These are phyloP conservation scores for Oryzias melastigma DNA, from an alignment of 2,113 vertebrate species.

Conservation along the genomic window DNA sequence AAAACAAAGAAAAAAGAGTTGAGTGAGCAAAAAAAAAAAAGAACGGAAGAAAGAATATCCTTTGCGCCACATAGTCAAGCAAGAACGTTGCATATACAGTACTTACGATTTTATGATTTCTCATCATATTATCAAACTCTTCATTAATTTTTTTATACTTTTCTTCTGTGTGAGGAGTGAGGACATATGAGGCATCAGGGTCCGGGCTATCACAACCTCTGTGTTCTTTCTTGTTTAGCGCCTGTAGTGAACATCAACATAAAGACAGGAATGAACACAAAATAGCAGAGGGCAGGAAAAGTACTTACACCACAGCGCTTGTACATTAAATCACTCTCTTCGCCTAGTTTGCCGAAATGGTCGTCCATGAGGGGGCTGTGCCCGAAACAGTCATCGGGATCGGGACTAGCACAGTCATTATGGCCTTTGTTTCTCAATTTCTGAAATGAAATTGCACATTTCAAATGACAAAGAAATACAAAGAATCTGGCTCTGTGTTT, in stretches of 20 bases:
- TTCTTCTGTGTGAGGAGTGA: constrained; percentile 99
- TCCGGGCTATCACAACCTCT: constrained; percentile 99
- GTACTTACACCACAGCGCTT: constrained; percentile 99
- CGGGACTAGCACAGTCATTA: constrained; percentile 99
- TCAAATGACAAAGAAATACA: constrained; percentile 79
- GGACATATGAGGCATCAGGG: constrained; percentile 98
- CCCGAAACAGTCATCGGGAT: constrained; percentile 99
- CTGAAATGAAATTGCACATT: constrained; percentile 99
- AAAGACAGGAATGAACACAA: constrained; percentile 98
- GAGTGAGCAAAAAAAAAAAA: constrained; percentile 50
- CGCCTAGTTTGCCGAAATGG: constrained; percentile 99
- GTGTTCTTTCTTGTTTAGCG: constrained; percentile 99
- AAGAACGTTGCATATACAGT: constrained; percentile 77
- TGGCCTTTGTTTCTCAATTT: constrained; percentile 99
- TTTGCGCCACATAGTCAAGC: constrained; percentile 81
- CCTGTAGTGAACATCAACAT: constrained; percentile 96
- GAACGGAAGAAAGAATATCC: constrained; percentile 55
- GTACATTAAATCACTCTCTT: constrained; percentile 99
- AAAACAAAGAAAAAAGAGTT: constrained; percentile 52
- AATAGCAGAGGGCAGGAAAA: constrained; percentile 88
- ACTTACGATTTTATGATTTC: constrained; percentile 99
- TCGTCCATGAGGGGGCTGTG: constrained; percentile 98
- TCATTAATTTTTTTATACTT: constrained; percentile 99
- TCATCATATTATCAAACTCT: constrained; percentile 99
- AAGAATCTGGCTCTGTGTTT: constrained; percentile 12